Base-by-base conservation (phyloP, 2,888 invertebrate genomes). In the Cephus spinipes region DNA sequence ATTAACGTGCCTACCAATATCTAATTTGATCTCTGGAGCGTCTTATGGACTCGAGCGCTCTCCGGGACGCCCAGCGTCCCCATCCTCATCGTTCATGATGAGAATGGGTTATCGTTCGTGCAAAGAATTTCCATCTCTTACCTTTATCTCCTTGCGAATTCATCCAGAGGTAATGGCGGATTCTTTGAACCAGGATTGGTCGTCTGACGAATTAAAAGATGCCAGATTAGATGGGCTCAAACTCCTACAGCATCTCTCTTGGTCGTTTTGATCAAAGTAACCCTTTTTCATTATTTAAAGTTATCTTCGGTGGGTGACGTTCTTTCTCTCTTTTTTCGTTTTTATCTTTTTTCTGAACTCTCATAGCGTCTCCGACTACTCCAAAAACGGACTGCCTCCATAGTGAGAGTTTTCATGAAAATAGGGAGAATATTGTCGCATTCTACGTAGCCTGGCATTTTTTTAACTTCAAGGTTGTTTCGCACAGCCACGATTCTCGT, bases 1-100 rank as follows among this genome's bases (percentile, higher is more conserved):
- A 85, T 87, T 89, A 88, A 86, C 84, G 85, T 82, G 85, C 85
- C 87, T 86, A 82, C 85, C 87, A 85, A 86, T 87, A 87, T 85
- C 87, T 87, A 88, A 89, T 89, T 88, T 84, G 82, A 88, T 87
- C 85, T 81, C 80, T 74, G 12, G 55, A 74, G 74, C 71, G 71
- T 33, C 71, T 71, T 33, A 11, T 15, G 71, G 34, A 11, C 81
- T 80, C 36, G 75, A 35, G 76, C 36, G 77, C 73, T 68, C 36
- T 36, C 69, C 73, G 31, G n/a, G 35, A 36, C 35, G 68, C 68
- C 35, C n/a, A 36, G 32, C 68, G 36, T n/a, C 71, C 40, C 69
- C 40, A 1, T 31, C 23, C 40, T 40, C 83, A 80, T 81, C 79
- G 81, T 85, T 86, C 86, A 85, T 86, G 86, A 86, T 83, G 83